phyloP scores from a whole-genome alignment of 2,888 invertebrate genomes.

The Drosophila leonis region DNA sequence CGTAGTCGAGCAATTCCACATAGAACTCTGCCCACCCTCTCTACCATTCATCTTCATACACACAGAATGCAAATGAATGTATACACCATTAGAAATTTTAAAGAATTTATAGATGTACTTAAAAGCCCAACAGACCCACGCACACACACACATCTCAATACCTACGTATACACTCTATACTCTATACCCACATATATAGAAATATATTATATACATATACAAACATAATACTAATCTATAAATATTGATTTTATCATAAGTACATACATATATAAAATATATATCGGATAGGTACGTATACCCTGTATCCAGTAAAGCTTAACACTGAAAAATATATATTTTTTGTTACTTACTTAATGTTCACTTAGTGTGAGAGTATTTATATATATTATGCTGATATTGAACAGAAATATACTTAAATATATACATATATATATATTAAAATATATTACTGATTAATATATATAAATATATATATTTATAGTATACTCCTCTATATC shows the following conservation, averaged over 20 bases:
- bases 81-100: slow-evolving; percentile 74
- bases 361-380: no score
- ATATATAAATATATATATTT: neutral
- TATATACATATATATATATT: no score
- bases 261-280: slow-evolving; percentile 2
- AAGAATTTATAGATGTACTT: slow-evolving; percentile 79
- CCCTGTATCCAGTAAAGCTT: neutral
- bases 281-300: slow-evolving; percentile 7
- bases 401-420: neutral
- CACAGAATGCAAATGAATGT: slow-evolving; percentile 54
- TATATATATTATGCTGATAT: neutral
- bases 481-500: neutral
- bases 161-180: slow-evolving; percentile 34
- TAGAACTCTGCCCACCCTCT: neutral
- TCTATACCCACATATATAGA: slow-evolving; percentile 1
- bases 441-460: no score
- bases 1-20: slow-evolving; percentile 15
- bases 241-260: slow-evolving; percentile 21
- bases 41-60: neutral
- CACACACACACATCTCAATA: slow-evolving; percentile 40
- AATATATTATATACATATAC: slow-evolving; percentile 15
- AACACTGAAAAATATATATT: neutral
- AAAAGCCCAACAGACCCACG: slow-evolving; percentile 49
- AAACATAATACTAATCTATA: slow-evolving; percentile 21
- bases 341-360: no score